These are phyloP conservation scores for Salvator merianae DNA, from an alignment of 2,113 vertebrate genomes.

Conservation along the genomic window DNA sequence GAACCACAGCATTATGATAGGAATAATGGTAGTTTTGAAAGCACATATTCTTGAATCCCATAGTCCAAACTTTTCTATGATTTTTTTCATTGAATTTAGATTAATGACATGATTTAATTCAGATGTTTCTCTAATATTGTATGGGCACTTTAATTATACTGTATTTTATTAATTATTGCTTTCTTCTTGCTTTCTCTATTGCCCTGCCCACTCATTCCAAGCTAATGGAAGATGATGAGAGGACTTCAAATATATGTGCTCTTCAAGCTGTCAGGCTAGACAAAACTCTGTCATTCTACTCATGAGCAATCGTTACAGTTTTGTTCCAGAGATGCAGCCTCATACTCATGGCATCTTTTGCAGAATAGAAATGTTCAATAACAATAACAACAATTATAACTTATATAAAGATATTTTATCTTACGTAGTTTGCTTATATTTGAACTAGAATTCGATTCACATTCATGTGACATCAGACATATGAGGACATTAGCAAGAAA, in stretches of 20 bases:
- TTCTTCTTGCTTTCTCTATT: not conserved
- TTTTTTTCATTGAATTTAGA: not conserved
- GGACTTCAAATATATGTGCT: not conserved
- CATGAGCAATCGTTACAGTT: not conserved
- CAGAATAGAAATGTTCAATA: not conserved
- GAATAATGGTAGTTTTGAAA: not conserved
- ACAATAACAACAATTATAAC: not conserved
- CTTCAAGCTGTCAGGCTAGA: not conserved
- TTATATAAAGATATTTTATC: no score
- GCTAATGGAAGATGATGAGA: constrained; percentile 6
- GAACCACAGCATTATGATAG: not conserved
- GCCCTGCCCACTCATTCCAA: not conserved
- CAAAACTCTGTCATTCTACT: not conserved
- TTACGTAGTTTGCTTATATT: no score
- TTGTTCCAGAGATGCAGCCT: not conserved
- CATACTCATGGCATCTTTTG: not conserved
- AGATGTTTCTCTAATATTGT: not conserved
- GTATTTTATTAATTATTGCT: not conserved
- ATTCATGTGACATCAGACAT: no score
- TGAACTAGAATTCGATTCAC: no score
- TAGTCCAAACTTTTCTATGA: not conserved
- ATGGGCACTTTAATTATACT: constrained; percentile 14
- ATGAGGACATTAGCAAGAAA: no score
- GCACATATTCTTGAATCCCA: not conserved
- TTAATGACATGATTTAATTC: constrained; percentile 17